phyloP scores from a whole-genome alignment of 1,140 invertebrate genomes.

The Phocides pigmalion region DNA sequence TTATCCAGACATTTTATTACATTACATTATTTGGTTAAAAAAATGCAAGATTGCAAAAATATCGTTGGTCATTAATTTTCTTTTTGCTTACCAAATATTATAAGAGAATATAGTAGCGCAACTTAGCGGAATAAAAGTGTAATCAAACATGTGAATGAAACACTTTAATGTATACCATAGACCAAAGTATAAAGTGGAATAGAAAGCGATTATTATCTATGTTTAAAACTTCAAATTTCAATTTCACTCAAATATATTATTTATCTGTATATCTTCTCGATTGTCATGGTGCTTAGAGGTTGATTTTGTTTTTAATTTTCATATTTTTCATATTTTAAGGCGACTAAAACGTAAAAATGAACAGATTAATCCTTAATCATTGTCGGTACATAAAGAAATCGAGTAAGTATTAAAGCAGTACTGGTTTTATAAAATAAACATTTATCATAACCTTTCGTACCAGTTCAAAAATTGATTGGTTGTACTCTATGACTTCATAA shows the following conservation, averaged over 20 bases:
- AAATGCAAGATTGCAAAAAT: too few relatives aligned
- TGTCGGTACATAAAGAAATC: conserved; percentile 72
- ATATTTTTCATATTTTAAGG: conserved; percentile 48
- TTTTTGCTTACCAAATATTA: too few relatives aligned
- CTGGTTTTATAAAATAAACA: conserved; percentile 36
- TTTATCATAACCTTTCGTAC: conserved; percentile 61
- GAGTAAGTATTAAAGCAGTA: conserved; percentile 53
- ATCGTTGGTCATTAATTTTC: too few relatives aligned
- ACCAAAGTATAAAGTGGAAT: too few relatives aligned
- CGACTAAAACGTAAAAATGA: conserved; percentile 59
- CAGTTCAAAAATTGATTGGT: conserved; percentile 54
- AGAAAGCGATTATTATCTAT: neutral
- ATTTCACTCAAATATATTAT: neutral
- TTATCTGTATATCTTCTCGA: conserved; percentile 29
- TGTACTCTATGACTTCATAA: conserved; percentile 67
- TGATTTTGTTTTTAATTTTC: conserved; percentile 80
- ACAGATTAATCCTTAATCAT: conserved; percentile 69
- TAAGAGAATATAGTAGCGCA: too few relatives aligned
- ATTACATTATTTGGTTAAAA: too few relatives aligned
- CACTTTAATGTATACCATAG: too few relatives aligned
- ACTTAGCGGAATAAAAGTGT: too few relatives aligned
- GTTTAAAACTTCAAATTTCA: neutral
- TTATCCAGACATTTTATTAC: too few relatives aligned
- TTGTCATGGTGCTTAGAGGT: conserved; percentile 79
- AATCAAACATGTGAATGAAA: too few relatives aligned